Evolutionary conservation across 2,888 invertebrate genomes (phyloP).

Genomic region (Agrochola circellaris): DNA sequence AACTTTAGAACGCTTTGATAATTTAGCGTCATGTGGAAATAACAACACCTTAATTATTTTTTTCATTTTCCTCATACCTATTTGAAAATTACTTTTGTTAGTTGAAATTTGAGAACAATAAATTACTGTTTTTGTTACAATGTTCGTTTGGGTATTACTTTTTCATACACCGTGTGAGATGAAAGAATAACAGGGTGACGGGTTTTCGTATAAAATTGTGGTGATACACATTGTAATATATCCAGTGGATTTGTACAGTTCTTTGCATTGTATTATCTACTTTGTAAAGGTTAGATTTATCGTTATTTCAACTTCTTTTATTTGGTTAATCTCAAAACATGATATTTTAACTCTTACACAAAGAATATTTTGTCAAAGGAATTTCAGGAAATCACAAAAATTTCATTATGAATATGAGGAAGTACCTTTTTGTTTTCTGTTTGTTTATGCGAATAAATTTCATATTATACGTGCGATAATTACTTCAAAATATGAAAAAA

Average conservation of each 20-base stretch:
- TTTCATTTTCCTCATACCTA: neutral
- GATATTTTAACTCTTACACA: neutral
- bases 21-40: neutral
- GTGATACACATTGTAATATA: neutral
- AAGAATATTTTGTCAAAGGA: neutral
- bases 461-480: slow-evolving; percentile 1
- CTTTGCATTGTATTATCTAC: neutral
- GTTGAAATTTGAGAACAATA: neutral
- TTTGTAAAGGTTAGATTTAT: neutral
- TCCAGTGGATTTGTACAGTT: neutral
- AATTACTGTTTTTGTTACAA: slow-evolving; percentile 1
- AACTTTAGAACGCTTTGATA: slow-evolving; percentile 2
- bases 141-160: neutral
- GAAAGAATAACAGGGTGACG: slow-evolving; percentile 5
- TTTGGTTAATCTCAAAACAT: neutral
- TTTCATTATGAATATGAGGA: neutral
- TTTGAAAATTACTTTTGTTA: neutral
- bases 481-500: neutral
- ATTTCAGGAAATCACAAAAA: neutral
- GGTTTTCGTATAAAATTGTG: neutral
- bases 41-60: neutral
- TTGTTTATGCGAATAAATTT: neutral
- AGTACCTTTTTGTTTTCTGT: neutral
- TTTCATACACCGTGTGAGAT: neutral
- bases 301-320: neutral